These are phyloP conservation scores for Euproctis similis DNA, from an alignment of 2,888 invertebrate genomes.

Conservation along the genomic window DNA sequence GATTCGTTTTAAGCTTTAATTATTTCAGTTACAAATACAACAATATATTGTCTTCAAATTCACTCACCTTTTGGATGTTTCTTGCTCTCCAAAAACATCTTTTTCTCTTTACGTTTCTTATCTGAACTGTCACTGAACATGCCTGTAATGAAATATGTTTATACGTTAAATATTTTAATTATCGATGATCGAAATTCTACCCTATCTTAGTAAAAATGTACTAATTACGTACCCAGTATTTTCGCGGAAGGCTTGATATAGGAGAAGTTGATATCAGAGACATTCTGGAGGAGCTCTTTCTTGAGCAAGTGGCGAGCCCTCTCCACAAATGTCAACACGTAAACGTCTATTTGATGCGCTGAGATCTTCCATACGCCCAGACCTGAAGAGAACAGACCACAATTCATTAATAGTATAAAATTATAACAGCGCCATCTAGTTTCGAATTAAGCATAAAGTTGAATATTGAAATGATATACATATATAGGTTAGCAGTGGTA, in stretches of 20 bases:
- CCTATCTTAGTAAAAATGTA: too few species aligned
- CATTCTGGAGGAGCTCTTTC: conserved; percentile 61
- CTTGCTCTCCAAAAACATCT: conserved; percentile 50
- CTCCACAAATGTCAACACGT: conserved; percentile 78
- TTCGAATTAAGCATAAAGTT: too few species aligned
- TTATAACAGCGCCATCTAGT: too few species aligned
- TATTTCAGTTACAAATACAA: too few species aligned
- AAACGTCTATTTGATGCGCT: conserved; percentile 77
- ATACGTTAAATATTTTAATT: too few species aligned
- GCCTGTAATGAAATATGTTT: conserved; percentile 41
- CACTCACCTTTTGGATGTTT: conserved; percentile 52
- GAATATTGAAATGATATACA: too few species aligned
- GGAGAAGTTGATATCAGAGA: conserved; percentile 80
- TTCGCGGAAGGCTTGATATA: conserved; percentile 63
- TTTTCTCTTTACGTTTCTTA: conserved; percentile 21
- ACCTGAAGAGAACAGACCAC: conserved; percentile 30
- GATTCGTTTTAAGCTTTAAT: too few species aligned
- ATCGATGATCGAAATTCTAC: too few species aligned
- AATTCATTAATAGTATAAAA: too few species aligned
- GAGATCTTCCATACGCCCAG: conserved; percentile 80
- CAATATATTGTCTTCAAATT: background rate
- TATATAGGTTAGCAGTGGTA: too few species aligned
- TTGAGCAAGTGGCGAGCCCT: conserved; percentile 71
- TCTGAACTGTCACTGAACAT: conserved; percentile 27
- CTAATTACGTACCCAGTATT: conserved; percentile 31